phyloP scores from a whole-genome alignment of 1,140 invertebrate genomes.

The Drosophila watanabei region DNA sequence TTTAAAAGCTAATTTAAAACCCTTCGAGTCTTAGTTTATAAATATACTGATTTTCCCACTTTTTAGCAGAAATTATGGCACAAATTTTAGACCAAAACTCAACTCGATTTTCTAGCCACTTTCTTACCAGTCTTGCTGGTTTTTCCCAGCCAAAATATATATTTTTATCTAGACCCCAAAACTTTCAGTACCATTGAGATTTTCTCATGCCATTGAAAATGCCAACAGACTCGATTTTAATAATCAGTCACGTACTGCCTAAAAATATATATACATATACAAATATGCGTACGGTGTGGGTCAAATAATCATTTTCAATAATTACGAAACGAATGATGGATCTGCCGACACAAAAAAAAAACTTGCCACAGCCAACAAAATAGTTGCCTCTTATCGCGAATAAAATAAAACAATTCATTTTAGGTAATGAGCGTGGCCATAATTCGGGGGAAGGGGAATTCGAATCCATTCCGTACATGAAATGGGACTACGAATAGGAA shows the following conservation, averaged over 20 bases:
- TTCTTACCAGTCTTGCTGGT: conserved; percentile 1
- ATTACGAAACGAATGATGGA: conserved; percentile 42
- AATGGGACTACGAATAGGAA: conserved; percentile 34
- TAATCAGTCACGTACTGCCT: conserved; percentile 29
- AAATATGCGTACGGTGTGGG: neutral
- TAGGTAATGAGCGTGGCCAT: conserved; percentile 26
- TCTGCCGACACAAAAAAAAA: conserved; percentile 23
- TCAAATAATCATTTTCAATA: conserved; percentile 6
- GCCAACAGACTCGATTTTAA: neutral
- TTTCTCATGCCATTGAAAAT: conserved; percentile 17
- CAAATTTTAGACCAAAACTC: neutral
- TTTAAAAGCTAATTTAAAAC: neutral
- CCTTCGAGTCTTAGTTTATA: neutral
- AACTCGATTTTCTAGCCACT: neutral
- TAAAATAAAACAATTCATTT: conserved; percentile 29
- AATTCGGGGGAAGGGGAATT: conserved; percentile 12
- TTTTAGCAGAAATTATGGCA: neutral
- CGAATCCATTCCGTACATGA: conserved; percentile 6
- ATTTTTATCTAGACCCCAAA: conserved; percentile 1
- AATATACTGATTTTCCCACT: no score
- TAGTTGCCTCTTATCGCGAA: conserved; percentile 27
- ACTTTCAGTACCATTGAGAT: conserved; percentile 9
- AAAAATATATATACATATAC: neutral
- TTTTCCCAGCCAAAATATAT: neutral
- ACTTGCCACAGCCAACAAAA: conserved; percentile 71